Evolutionary conservation across 2,113 vertebrate species (phyloP).

Genomic region (Sphyrna mokarran): DNA sequence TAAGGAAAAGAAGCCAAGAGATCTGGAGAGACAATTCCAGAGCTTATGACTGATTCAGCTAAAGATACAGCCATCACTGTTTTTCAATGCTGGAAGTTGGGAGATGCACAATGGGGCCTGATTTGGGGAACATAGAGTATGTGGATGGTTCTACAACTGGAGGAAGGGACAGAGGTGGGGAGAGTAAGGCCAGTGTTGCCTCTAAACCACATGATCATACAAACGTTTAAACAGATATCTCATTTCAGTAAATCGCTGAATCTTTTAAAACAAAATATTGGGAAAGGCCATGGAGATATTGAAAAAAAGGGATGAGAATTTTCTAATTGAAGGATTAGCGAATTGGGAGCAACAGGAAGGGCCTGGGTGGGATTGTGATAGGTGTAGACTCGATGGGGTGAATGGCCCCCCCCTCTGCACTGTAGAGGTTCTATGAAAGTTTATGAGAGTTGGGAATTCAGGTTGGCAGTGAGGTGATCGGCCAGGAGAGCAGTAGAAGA

Average conservation of each 20-base stretch:
- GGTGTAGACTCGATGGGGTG: background rate
- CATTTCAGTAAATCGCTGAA: no score
- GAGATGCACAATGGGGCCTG: background rate
- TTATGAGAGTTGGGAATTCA: background rate
- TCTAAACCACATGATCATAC: no score
- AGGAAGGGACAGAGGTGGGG: background rate
- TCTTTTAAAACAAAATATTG: no score
- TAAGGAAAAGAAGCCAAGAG: background rate
- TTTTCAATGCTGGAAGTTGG: background rate
- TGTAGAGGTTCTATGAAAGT: background rate
- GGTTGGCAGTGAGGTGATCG: background rate
- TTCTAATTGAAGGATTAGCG: background rate
- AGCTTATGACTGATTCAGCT: background rate
- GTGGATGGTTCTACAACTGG: background rate
- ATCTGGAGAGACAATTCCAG: background rate
- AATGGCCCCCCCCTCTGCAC: background rate
- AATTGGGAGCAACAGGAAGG: background rate
- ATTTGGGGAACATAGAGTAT: background rate
- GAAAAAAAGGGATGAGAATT: background rate
- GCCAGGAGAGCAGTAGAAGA: background rate
- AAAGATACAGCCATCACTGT: background rate
- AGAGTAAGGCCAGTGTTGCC: background rate
- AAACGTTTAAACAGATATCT: no score
- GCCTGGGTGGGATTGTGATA: no score
- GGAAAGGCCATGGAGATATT: background rate